Conservation (phyloP, 1,140 invertebrate genomes). For the Nymphalis io region DNA sequence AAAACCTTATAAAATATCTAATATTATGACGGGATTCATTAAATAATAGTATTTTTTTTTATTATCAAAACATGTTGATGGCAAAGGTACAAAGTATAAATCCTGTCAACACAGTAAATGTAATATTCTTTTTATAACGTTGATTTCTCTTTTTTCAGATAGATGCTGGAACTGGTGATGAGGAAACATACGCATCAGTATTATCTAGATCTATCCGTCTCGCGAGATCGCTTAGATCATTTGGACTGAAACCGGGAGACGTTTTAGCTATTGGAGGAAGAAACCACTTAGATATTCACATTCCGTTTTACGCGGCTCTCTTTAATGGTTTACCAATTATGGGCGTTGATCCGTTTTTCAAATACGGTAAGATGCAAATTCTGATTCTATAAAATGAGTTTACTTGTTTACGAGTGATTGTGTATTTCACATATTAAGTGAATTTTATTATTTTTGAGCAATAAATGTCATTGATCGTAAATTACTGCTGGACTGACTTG, state of each 20-base stretch:
- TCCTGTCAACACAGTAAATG: too few species aligned
- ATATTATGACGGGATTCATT: too few species aligned
- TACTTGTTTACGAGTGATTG: too few species aligned
- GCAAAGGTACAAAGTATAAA: too few species aligned
- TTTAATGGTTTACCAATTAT: constrained; percentile 66
- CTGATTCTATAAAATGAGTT: background rate
- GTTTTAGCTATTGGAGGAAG: constrained; percentile 68
- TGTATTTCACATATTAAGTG: too few species aligned
- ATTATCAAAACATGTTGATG: too few species aligned
- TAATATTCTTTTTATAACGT: background rate
- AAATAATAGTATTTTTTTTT: too few species aligned
- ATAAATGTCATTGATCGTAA: too few species aligned
- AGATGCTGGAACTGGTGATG: constrained; percentile 70
- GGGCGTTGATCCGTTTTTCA: constrained; percentile 60
- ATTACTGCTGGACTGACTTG: too few species aligned
- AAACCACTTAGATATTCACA: constrained; percentile 75
- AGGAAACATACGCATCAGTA: constrained; percentile 70
- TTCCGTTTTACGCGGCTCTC: constrained; percentile 74
- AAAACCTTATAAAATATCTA: too few species aligned
- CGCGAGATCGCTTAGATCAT: constrained; percentile 69
- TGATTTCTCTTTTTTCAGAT: constrained; percentile 56
- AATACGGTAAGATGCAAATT: constrained; percentile 50
- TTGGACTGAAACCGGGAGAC: constrained; percentile 73
- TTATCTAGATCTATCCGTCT: constrained; percentile 63
- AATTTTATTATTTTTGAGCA: too few species aligned